Percentiles rank a stretch among this genome's conserved stretches.
Evolutionary conservation across 92 coral and sea anemone species (phyloP).

Genomic region (Ricordea florida): DNA sequence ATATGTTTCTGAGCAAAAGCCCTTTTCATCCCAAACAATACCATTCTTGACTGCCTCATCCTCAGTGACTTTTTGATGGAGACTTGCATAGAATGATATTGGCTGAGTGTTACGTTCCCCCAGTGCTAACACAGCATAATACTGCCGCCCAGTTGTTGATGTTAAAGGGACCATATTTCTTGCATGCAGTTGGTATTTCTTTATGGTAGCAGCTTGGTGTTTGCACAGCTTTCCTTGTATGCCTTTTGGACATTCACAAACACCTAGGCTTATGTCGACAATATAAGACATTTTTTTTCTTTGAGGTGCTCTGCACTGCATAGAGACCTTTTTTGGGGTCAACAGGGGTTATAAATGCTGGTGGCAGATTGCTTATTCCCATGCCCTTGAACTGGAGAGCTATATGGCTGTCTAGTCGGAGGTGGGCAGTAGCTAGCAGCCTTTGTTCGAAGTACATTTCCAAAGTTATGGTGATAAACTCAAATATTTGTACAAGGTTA

Average conservation of each 20-base stretch:
- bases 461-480: too few relatives aligned
- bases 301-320: too few relatives aligned
- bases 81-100: conserved; percentile 11
- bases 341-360: too few relatives aligned
- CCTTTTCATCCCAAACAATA: background rate
- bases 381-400: conserved; percentile 13
- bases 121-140: conserved; percentile 30
- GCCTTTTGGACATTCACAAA: conserved; percentile 8
- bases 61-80: too few relatives aligned
- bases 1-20: too few relatives aligned
- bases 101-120: conserved; percentile 21
- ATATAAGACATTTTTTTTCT: too few relatives aligned
- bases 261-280: too few relatives aligned
- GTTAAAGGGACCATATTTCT: conserved; percentile 15
- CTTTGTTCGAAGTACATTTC: too few relatives aligned
- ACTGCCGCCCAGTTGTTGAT: conserved; percentile 7
- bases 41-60: background rate
- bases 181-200: conserved; percentile 18
- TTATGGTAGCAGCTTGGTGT: conserved; percentile 36
- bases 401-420: conserved; percentile 18
- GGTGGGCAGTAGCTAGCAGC: too few relatives aligned
- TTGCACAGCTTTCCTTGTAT: conserved; percentile 36
- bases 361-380: too few relatives aligned
- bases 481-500: conserved; percentile 22
- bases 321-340: too few relatives aligned